These are phyloP conservation scores for Bovichtus diacanthus DNA, from an alignment of 2,797 vertebrate genomes.

Conservation along the genomic window DNA sequence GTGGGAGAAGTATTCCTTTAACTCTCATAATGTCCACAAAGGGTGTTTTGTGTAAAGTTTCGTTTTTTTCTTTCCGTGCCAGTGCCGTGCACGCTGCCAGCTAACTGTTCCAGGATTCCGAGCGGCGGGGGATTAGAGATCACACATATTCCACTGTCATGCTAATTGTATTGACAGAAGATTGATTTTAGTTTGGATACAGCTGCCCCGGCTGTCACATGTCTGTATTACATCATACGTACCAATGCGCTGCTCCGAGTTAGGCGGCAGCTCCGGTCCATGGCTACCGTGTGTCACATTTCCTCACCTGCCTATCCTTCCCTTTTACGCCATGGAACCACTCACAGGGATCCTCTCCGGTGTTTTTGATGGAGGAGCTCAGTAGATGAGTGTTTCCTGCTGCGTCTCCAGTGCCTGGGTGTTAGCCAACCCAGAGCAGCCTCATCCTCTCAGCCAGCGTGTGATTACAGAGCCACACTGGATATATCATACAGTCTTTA, in stretches of 20 bases:
- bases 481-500: constrained; percentile 50
- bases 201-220: constrained; percentile 40
- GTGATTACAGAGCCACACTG: constrained; percentile 69
- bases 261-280: neutral
- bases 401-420: constrained; percentile 61
- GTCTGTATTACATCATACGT: constrained; percentile 51
- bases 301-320: neutral
- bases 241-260: constrained; percentile 11
- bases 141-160: constrained; percentile 39
- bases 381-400: constrained; percentile 53
- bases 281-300: neutral
- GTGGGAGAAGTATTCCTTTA: neutral
- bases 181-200: constrained; percentile 75
- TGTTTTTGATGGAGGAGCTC: constrained; percentile 48
- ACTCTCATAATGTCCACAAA: neutral
- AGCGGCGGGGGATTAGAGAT: constrained; percentile 34
- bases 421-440: constrained; percentile 57
- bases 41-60: constrained; percentile 8
- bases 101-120: neutral
- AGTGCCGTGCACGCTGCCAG: neutral
- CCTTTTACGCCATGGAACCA: constrained; percentile 2
- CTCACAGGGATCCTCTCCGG: constrained; percentile 26
- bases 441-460: constrained; percentile 65
- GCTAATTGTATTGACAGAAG: constrained; percentile 81
- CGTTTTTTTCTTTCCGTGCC: neutral